Conservation (phyloP, 2,797 vertebrate species). For the Danio jaintianensis region DNA sequence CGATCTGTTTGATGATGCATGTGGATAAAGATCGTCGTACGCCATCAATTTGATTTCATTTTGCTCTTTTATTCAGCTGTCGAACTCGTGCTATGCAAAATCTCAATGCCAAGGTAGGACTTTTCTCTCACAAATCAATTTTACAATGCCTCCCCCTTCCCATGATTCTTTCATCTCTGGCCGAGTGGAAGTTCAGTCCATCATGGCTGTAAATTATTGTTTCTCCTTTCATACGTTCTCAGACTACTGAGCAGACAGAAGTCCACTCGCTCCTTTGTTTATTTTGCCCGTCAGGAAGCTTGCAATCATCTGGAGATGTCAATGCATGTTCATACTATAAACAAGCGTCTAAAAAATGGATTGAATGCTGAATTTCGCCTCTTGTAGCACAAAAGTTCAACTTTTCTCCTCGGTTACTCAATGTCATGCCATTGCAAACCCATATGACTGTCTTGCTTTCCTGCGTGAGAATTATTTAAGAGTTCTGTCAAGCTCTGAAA, state of each 20-base stretch:
- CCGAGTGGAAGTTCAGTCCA: slow-evolving; percentile 33
- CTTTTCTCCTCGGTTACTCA: background rate
- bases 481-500: background rate
- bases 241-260: slow-evolving; percentile 38
- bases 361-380: slow-evolving; percentile 1
- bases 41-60: slow-evolving; percentile 8
- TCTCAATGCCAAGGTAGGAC: slow-evolving; percentile 85
- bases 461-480: background rate
- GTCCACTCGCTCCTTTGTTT: slow-evolving; percentile 35
- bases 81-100: slow-evolving; percentile 87
- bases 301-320: slow-evolving; percentile 34
- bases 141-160: slow-evolving; percentile 42
- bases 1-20: slow-evolving; percentile 1
- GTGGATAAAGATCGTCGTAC: slow-evolving; percentile 6
- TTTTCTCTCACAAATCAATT: slow-evolving; percentile 55
- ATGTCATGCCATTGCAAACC: background rate
- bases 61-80: slow-evolving; percentile 78
- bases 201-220: slow-evolving; percentile 42
- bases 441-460: background rate
- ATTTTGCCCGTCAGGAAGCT: slow-evolving; percentile 43
- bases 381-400: background rate
- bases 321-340: slow-evolving; percentile 2
- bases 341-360: slow-evolving; percentile 6
- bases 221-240: slow-evolving; percentile 28
- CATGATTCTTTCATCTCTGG: slow-evolving; percentile 58